These are phyloP conservation scores for Luscinia megarhynchos DNA, from an alignment of 2,797 vertebrate species.

Conservation along the genomic window DNA sequence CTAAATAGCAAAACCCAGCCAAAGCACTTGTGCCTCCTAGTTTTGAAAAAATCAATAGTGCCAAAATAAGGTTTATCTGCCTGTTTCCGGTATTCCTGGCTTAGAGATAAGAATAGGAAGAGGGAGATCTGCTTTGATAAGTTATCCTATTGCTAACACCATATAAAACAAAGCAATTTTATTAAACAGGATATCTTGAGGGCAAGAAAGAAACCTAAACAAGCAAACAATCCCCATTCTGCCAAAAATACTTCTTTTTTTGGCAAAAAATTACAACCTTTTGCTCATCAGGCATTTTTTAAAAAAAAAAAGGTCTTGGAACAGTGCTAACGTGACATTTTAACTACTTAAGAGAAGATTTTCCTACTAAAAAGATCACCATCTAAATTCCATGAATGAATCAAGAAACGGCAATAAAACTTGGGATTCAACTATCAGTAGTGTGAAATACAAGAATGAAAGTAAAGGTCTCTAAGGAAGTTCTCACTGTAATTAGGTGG, in stretches of 20 bases:
- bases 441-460: not conserved
- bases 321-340: not conserved
- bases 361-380: not conserved
- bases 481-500: not conserved
- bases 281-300: not conserved
- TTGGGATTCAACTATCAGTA: not conserved
- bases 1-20: not conserved
- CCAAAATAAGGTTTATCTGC: not conserved
- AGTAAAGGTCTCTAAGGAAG: not conserved
- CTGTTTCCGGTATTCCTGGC: not conserved
- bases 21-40: not conserved
- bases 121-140: not conserved
- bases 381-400: not conserved
- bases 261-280: not conserved
- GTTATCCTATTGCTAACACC: not conserved
- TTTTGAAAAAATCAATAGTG: not conserved
- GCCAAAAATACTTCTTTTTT: not conserved
- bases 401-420: not conserved
- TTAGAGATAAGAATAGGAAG: not conserved
- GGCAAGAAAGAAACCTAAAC: not conserved
- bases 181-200: not conserved
- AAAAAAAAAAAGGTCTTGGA: not conserved
- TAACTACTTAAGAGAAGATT: not conserved
- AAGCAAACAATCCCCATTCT: not conserved
- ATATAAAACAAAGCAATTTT: not conserved